These are phyloP conservation scores for Arothron firmamentum DNA, from an alignment of 2,113 vertebrate species.

Conservation along the genomic window DNA sequence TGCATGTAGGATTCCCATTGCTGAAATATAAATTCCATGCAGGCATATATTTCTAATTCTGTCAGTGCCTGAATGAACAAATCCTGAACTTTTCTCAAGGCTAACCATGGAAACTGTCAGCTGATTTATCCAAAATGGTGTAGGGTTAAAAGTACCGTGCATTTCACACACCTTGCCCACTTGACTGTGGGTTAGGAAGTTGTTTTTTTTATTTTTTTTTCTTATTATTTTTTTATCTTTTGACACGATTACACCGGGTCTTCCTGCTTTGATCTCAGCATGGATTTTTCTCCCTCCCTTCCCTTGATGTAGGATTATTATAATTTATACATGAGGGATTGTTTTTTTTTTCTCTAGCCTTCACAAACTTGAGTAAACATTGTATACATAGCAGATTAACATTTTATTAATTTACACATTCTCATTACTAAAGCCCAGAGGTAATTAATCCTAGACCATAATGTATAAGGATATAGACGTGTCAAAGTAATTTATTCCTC, in stretches of 20 bases:
- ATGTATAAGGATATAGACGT: conserved; percentile 56
- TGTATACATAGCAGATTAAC: conserved; percentile 54
- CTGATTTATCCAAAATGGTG: background rate
- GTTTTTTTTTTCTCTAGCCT: conserved; percentile 49
- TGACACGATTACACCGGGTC: conserved; percentile 69
- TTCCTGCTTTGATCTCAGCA: conserved; percentile 72
- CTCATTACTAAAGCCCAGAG: conserved; percentile 71
- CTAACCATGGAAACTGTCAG: background rate
- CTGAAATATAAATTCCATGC: background rate
- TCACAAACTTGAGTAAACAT: conserved; percentile 74
- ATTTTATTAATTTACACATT: conserved; percentile 74
- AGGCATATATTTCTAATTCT: too few relatives aligned
- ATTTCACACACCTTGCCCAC: conserved; percentile 51
- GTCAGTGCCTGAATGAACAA: too few relatives aligned
- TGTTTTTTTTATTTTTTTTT: conserved; percentile 60
- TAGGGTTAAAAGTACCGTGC: conserved; percentile 8
- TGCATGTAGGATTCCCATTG: background rate
- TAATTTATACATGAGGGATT: conserved; percentile 81
- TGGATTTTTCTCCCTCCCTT: conserved; percentile 53
- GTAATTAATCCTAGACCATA: conserved; percentile 67
- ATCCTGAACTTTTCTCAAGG: too few relatives aligned
- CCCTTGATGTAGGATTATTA: conserved; percentile 73
- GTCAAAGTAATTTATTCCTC: conserved; percentile 65
- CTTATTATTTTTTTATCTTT: conserved; percentile 71
- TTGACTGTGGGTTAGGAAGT: conserved; percentile 49